Evolutionary conservation across 2,797 vertebrate species (phyloP), one percentile per base, ranked within the genome.

Genomic region (Labeo calbasu): DNA sequence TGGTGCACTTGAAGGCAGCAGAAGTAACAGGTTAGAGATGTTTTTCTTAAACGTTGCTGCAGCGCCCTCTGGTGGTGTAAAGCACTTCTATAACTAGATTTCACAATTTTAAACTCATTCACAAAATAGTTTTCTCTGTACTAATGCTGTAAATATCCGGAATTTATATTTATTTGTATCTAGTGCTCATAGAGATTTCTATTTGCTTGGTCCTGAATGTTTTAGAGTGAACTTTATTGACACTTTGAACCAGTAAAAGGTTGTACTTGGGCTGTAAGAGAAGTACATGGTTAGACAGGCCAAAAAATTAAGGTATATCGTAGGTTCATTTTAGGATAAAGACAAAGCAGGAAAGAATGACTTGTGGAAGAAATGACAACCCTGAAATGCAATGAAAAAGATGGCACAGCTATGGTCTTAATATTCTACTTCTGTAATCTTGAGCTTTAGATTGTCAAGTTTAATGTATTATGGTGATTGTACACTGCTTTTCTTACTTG

Each of bases 301-400:
- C 15, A 32, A 11, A 53, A 28, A 51, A 72, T 51, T 0, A 73
- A 32, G 28, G 17, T 14, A 55, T 46, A 51, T 32, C 25, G 32
- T 55, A 19, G 23, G 46, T 51, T 51, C 8, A 72, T 72, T 71
- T 50, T 51, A 12, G 23, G 48, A 51, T 28, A 9, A 51, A 19
- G 70, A 51, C 71, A 32, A 73, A 53, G 51, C 72, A 55, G 72
- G 72, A 75, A 36, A 36, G 50, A 55, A 55, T 55, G 28, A 55
- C 50, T 73, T 36, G 46, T 72, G 46, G 23, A 72, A 72, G 15
- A 51, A 51, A 51, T 28, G 11, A n/a, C 72, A 55, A 13, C 15
- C 25, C 71, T 36, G 19, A 36, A 55, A 55, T 36, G 11, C 6
- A 57, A 36, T 53, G 1, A 53, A 73, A 75, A 36, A 32, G 12